Evolutionary conservation across 2,797 vertebrate genomes (phyloP), one percentile per base, ranked within the genome.

Genomic region (Meda fulgida): DNA sequence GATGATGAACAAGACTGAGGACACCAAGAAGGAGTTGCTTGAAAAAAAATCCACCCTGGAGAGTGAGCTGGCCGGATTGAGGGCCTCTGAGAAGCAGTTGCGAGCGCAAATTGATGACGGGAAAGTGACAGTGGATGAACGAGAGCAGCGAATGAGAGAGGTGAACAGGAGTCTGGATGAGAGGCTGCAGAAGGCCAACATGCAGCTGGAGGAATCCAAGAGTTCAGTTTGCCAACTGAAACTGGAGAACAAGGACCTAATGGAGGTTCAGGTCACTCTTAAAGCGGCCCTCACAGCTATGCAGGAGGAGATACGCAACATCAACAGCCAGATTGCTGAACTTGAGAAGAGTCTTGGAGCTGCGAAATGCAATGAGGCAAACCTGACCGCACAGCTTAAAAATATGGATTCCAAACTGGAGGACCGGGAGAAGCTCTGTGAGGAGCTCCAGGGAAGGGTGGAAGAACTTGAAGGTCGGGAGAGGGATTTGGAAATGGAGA

Each of bases 91-190:
- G 91, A 97, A 95, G 86, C 96, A 95, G 46, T 92, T 96, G 67
- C 93, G 92, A 84, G 89, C 91, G 46, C 96, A 96, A 86, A 84
- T 94, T 66, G 92, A 93, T 0, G 93, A 96, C 29, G 86, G 94
- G 46, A 88, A 92, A 87, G 89, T 95, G 81, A 94, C 93, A 0
- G 89, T 93, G 78, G 95, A 96, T 78, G 96, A 96, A 87, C 96
- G 94, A 82, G 96, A 96, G 77, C 96, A 92, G 86, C 90, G 89
- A 31, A 90, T 98, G 23, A 91, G 90, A 1, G 92, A 90, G 11
- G 93, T 96, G 89, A 97, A 97, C 90, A 87, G 88, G 65, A 93
- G 92, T 75, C 91, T 97, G 87, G 94, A 97, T 85, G 95, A 97
- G 92, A 95, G 94, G 84, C 90, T 94, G 67, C 97, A 96, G 90